phyloP scores from a whole-genome alignment of 2,113 vertebrate genomes.

The Diadophis punctatus region DNA sequence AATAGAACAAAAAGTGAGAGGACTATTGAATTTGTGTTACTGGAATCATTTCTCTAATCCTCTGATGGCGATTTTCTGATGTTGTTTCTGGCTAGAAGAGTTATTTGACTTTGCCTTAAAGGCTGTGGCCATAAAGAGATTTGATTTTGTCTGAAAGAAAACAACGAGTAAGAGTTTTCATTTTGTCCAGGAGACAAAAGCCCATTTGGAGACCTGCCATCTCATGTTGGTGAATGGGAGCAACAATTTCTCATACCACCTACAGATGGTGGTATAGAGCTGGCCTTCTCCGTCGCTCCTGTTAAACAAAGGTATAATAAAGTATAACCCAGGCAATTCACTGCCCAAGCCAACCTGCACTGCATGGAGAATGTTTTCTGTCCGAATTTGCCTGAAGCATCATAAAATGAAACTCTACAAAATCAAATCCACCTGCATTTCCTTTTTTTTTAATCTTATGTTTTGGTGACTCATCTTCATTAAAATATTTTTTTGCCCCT shows the following conservation, averaged over 20 bases:
- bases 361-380: background rate
- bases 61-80: background rate
- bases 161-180: background rate
- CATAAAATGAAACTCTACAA: background rate
- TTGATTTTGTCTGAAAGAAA: background rate
- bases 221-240: background rate
- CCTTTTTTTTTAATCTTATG: background rate
- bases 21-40: background rate
- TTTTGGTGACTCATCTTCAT: background rate
- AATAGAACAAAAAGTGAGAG: background rate
- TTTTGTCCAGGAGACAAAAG: background rate
- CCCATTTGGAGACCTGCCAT: background rate
- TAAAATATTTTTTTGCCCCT: background rate
- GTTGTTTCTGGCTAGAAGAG: background rate
- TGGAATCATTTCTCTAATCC: background rate
- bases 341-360: background rate
- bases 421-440: background rate
- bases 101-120: background rate
- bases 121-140: background rate
- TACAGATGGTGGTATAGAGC: background rate
- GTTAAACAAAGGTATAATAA: background rate
- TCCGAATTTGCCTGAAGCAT: background rate
- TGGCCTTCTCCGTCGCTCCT: background rate
- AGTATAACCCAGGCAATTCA: background rate
- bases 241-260: background rate